Conservation (phyloP, 2,113 vertebrate genomes). For the Laticauda colubrina region DNA sequence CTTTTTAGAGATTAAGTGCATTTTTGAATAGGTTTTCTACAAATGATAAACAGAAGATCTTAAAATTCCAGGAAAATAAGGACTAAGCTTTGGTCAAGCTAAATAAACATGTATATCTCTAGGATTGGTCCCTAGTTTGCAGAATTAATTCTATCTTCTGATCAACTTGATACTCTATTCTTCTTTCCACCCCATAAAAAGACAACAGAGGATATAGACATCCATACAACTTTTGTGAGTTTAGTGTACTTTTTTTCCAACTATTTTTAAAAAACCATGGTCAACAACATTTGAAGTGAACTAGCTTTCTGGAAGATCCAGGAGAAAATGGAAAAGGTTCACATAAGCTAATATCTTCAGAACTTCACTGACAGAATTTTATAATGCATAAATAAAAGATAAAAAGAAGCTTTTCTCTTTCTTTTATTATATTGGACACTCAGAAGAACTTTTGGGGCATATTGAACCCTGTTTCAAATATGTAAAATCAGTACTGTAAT, state of each 20-base stretch:
- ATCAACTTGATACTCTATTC: not conserved
- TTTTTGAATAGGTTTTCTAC: not conserved
- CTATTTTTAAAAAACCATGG: not conserved
- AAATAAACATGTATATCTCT: not conserved
- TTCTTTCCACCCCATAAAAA: not conserved
- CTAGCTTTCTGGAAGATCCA: not conserved
- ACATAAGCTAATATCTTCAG: constrained; percentile 6
- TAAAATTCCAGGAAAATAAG: not conserved
- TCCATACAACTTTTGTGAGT: not conserved
- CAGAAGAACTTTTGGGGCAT: not conserved
- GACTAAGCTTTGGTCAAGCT: not conserved
- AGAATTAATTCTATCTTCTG: not conserved
- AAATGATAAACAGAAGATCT: not conserved
- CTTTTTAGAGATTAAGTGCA: not conserved
- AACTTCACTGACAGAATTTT: not conserved
- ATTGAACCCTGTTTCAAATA: not conserved
- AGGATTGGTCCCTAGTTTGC: not conserved
- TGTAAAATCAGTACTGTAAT: not conserved
- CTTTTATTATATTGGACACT: not conserved
- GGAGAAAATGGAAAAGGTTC: not conserved
- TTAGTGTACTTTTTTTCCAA: not conserved
- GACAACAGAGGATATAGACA: not conserved
- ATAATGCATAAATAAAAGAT: not conserved
- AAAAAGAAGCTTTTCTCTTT: not conserved
- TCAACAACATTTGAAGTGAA: not conserved